phyloP scores from a whole-genome alignment of 2,888 invertebrate genomes.

The Thereva nobilitata region DNA sequence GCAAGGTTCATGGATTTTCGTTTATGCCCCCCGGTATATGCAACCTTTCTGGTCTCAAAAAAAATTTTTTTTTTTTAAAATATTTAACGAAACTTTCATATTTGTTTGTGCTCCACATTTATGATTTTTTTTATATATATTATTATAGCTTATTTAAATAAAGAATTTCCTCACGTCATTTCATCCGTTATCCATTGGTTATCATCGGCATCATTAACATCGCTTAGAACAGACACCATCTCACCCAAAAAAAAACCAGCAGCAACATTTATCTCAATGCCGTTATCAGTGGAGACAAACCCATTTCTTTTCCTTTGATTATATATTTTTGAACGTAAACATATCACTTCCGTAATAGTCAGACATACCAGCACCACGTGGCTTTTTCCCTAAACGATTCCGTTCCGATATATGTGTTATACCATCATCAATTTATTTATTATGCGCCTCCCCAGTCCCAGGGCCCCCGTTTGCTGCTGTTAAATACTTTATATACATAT shows the following conservation, averaged over 20 bases:
- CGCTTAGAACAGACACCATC: background rate
- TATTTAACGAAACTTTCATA: too few species aligned
- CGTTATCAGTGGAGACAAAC: constrained; percentile 9
- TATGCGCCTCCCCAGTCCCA: too few species aligned
- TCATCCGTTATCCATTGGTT: too few species aligned
- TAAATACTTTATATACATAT: too few species aligned
- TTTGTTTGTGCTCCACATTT: too few species aligned
- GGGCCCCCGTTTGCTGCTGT: too few species aligned
- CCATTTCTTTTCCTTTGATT: background rate
- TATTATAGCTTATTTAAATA: too few species aligned
- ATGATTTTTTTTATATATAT: too few species aligned
- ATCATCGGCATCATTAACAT: background rate
- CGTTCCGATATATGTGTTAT: background rate
- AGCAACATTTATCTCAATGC: background rate
- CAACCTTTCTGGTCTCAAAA: too few species aligned
- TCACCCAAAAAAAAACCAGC: too few species aligned
- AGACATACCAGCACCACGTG: constrained; percentile 14
- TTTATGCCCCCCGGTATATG: background rate
- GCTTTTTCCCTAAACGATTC: constrained; percentile 23
- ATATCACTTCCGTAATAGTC: constrained; percentile 21
- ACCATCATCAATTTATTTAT: constrained; percentile 18
- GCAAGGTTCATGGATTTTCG: constrained; percentile 27
- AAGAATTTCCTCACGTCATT: too few species aligned
- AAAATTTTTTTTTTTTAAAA: too few species aligned
- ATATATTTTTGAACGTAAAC: constrained; percentile 2